Percentiles rank a stretch among this genome's conserved stretches.
These are phyloP conservation scores for Hippocampus mohnikei DNA, from an alignment of 2,113 vertebrate genomes.

Conservation along the genomic window DNA sequence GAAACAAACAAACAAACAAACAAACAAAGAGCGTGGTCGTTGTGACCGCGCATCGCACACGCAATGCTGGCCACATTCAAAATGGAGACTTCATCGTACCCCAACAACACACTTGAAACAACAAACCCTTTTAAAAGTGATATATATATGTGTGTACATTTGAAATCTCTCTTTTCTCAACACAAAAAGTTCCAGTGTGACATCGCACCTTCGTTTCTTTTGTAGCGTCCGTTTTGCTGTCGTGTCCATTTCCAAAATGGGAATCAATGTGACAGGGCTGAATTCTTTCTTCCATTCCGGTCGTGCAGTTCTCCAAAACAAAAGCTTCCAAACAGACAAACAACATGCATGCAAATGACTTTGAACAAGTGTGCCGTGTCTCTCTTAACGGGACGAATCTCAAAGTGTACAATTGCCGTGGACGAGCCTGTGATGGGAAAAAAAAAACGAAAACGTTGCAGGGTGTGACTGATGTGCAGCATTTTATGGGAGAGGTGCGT, in stretches of 20 bases:
- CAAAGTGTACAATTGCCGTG: slow-evolving; percentile 39
- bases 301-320: slow-evolving; percentile 75
- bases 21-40: slow-evolving; percentile 10
- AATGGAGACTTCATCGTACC: too few relatives aligned
- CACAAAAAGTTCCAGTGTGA: neutral
- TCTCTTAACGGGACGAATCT: slow-evolving; percentile 67
- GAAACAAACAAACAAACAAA: slow-evolving; percentile 35
- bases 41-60: neutral
- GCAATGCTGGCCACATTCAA: too few relatives aligned
- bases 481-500: neutral
- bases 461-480: slow-evolving; percentile 54
- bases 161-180: neutral
- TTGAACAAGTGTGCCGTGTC: slow-evolving; percentile 41
- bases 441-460: slow-evolving; percentile 45
- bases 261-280: slow-evolving; percentile 30
- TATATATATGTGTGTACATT: too few relatives aligned
- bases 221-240: slow-evolving; percentile 52
- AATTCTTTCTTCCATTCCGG: slow-evolving; percentile 82
- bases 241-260: slow-evolving; percentile 13
- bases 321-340: slow-evolving; percentile 56
- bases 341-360: slow-evolving; percentile 85
- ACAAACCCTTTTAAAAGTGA: too few relatives aligned
- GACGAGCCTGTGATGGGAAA: slow-evolving; percentile 49
- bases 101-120: too few relatives aligned
- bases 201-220: slow-evolving; percentile 13